A percentile compares a stretch with the other conserved stretches of the same genome.
phyloP scores from a whole-genome alignment of 1,140 invertebrate species.

The Coenobita brevimanus region DNA sequence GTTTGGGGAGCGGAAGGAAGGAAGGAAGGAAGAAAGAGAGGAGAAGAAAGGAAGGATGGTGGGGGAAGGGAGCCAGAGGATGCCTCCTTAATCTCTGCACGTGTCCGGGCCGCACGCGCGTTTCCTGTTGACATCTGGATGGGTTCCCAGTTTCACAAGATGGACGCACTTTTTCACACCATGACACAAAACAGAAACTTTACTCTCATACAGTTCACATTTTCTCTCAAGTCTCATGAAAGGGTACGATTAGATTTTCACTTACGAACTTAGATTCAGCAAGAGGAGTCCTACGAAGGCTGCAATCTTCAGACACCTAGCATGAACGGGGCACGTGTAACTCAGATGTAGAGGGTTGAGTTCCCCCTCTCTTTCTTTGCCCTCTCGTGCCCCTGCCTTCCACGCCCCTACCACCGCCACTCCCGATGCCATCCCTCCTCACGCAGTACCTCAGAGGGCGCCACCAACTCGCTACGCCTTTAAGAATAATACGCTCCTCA shows the following conservation, averaged over 20 bases:
- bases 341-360: constrained; percentile 9
- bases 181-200: too few relatives aligned
- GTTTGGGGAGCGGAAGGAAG: constrained; percentile 17
- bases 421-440: not conserved
- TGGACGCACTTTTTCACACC: not conserved
- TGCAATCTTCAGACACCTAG: too few relatives aligned
- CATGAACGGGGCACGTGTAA: not conserved
- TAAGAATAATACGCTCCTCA: too few relatives aligned
- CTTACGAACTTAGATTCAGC: too few relatives aligned
- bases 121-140: constrained; percentile 33
- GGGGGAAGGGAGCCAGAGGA: constrained; percentile 34
- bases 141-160: not conserved
- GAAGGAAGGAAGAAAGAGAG: constrained; percentile 16
- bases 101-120: constrained; percentile 54
- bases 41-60: constrained; percentile 2
- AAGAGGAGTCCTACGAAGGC: too few relatives aligned
- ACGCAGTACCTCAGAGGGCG: not conserved
- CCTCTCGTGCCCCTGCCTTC: not conserved
- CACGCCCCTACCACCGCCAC: not conserved
- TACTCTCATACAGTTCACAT: too few relatives aligned
- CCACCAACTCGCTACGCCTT: not conserved
- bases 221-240: too few relatives aligned
- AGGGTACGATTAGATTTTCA: too few relatives aligned
- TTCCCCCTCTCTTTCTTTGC: not conserved
- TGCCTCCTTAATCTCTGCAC: constrained; percentile 54